Conservation (phyloP, 2,113 vertebrate species). For the Calyptommatus sinebrachiatus region DNA sequence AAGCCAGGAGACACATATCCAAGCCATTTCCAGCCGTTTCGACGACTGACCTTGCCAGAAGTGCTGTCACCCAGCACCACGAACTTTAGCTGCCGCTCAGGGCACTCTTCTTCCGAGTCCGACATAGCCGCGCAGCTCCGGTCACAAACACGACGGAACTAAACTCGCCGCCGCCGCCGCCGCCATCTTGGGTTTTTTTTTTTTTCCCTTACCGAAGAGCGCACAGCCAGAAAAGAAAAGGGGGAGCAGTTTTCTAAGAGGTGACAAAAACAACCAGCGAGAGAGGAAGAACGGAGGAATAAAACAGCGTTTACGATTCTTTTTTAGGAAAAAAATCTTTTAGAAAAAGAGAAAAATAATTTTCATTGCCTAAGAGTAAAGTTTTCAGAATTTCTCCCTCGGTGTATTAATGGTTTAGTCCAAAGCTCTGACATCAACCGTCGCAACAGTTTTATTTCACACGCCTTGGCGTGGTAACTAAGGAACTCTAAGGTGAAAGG, state of each 20-base stretch:
- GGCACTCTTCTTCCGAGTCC: constrained; percentile 93
- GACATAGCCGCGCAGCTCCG: constrained; percentile 77
- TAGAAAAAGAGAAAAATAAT: neutral
- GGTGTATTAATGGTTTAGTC: neutral
- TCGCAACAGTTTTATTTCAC: constrained; percentile 37
- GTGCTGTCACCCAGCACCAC: constrained; percentile 94
- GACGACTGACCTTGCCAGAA: constrained; percentile 90
- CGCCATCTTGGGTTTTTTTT: constrained; percentile 78
- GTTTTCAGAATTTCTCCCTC: fast-evolving
- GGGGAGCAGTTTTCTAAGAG: neutral
- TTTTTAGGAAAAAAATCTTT: too few species aligned
- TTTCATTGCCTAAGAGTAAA: neutral
- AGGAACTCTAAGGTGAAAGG: constrained; percentile 59
- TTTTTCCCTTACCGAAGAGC: constrained; percentile 36
- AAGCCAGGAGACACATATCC: too few species aligned
- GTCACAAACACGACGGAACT: fast-evolving
- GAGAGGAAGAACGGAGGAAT: neutral
- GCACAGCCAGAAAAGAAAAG: neutral
- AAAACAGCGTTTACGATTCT: fast-evolving
- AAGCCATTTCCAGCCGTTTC: neutral
- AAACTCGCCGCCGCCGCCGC: neutral
- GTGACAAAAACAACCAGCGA: fast-evolving
- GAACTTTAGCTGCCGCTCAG: constrained; percentile 92
- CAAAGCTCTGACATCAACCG: fast-evolving
- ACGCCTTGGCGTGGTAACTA: constrained; percentile 70